Base-by-base conservation (phyloP, 35 echinoderm and acorn worm species). In the Strongylocentrotus purpuratus region DNA sequence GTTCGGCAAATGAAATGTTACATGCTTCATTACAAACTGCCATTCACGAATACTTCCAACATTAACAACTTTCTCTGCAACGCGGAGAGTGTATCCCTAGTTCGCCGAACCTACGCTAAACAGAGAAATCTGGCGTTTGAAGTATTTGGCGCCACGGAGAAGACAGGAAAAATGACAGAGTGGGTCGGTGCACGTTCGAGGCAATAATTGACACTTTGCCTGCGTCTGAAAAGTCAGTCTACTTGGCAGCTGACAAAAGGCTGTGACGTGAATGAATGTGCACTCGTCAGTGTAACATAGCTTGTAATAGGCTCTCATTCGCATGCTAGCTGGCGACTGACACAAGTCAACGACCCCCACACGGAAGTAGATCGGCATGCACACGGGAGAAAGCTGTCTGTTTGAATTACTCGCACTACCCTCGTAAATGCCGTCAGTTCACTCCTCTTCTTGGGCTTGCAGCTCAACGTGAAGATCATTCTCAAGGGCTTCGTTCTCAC, bases 231-330 rank as follows among this genome's bases (percentile, higher is more conserved):
- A 17, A 78, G 22, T 78, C 20, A n/a, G 65, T 78, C 65, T 78
- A 78, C 65, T n/a, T 78, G 65, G 65, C 65, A 78, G 65, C 65
- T 78, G 65, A 78, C 65, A 78, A 78, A 78, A 78, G 65, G 22
- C 22, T 78, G 22, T 28, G 65, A 78, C 65, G 65, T 78, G 65
- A 78, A 78, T 78, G 25, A 78, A 78, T 78, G 65, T 78, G 28
- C 65, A 78, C 65, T 78, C 65, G 65, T 78, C 45, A 89, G 45
- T 89, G 87, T 46, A 89, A 89, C 87, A 89, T 89, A 46, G 32
- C 87, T 89, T 46, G 87, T 89, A 89, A 89, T 89, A 89, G 87
- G 32, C 87, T 33, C 32, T 89, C 87, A 46, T 89, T 89, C 45
- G 33, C 15, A 45, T 33, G 33, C 45, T 89, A 33, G 87, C 87